These are phyloP conservation scores for Drosophila novamexicana DNA, from an alignment of 1,140 invertebrate genomes.

Conservation along the genomic window DNA sequence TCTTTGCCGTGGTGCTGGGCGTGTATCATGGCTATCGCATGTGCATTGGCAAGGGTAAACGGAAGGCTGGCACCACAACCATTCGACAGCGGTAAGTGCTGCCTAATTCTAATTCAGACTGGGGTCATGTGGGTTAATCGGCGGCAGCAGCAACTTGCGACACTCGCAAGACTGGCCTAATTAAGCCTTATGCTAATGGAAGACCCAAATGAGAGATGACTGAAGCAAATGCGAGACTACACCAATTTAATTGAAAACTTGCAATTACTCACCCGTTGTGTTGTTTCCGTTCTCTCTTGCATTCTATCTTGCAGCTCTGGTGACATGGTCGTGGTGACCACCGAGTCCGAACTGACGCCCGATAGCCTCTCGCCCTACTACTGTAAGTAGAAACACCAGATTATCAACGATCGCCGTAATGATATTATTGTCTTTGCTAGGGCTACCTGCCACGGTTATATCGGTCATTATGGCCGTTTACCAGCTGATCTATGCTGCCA, in stretches of 20 bases:
- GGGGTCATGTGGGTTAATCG: slow-evolving; percentile 73
- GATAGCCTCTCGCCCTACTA: slow-evolving; percentile 86
- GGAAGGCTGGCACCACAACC: slow-evolving; percentile 85
- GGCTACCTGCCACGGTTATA: slow-evolving; percentile 85
- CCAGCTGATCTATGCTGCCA: slow-evolving; percentile 86
- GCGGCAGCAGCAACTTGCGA: slow-evolving; percentile 28
- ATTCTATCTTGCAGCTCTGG: slow-evolving; percentile 84
- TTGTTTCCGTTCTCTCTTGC: slow-evolving; percentile 14
- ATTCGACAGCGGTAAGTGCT: slow-evolving; percentile 86
- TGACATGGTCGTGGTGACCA: slow-evolving; percentile 86
- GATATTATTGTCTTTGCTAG: slow-evolving; percentile 6
- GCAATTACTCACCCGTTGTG: slow-evolving; percentile 4
- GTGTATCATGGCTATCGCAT: slow-evolving; percentile 88
- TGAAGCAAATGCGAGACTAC: slow-evolving; percentile 28
- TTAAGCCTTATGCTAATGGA: slow-evolving; percentile 69
- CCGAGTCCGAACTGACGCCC: slow-evolving; percentile 85
- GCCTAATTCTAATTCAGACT: slow-evolving; percentile 41
- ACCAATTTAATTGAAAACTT: slow-evolving; percentile 48
- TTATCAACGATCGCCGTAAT: too few relatives aligned
- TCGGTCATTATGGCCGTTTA: slow-evolving; percentile 86
- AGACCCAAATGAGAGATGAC: slow-evolving; percentile 31
- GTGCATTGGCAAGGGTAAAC: slow-evolving; percentile 86
- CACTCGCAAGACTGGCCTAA: slow-evolving; percentile 44
- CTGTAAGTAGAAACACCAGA: slow-evolving; percentile 84
- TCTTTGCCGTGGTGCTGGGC: slow-evolving; percentile 86